Evolutionary conservation across 1,140 invertebrate species (phyloP).

Genomic region (Muscidifurax raptorellus): DNA sequence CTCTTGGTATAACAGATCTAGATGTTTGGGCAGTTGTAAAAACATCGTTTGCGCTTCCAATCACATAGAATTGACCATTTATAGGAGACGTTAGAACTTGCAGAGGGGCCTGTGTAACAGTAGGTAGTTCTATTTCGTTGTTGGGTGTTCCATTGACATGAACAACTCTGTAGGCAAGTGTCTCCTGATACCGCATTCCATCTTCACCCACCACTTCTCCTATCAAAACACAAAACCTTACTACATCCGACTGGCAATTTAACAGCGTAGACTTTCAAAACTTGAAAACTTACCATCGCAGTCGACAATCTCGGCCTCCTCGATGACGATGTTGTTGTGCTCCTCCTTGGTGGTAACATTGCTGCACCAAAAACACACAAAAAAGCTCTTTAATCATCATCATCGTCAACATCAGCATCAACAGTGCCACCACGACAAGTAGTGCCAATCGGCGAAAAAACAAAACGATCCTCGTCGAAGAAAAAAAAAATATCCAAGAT

Average conservation of each 20-base stretch:
- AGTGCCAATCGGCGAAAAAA: background rate
- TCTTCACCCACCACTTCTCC: constrained; percentile 69
- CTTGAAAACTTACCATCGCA: constrained; percentile 68
- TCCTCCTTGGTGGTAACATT: constrained; percentile 66
- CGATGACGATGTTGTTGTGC: constrained; percentile 70
- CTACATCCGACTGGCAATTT: background rate
- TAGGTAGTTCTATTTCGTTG: constrained; percentile 71
- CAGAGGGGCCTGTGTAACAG: constrained; percentile 65
- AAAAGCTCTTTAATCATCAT: constrained; percentile 37
- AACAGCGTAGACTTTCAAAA: background rate
- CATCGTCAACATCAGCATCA: background rate
- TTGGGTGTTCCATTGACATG: constrained; percentile 70
- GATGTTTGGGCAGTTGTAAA: constrained; percentile 74
- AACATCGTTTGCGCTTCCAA: constrained; percentile 77
- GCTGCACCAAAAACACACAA: constrained; percentile 59
- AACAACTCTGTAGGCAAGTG: constrained; percentile 71
- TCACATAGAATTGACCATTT: constrained; percentile 77
- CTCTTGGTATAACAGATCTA: constrained; percentile 74
- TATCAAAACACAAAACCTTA: constrained; percentile 35
- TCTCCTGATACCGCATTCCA: constrained; percentile 70
- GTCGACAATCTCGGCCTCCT: constrained; percentile 73
- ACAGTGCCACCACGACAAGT: background rate
- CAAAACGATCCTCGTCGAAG: background rate
- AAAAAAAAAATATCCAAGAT: background rate
- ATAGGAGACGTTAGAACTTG: constrained; percentile 73